A percentile compares a stretch with the other conserved stretches of the same genome.
Conservation (phyloP, 1,140 invertebrate genomes). For the Pseudomyrmex cubaensis region DNA sequence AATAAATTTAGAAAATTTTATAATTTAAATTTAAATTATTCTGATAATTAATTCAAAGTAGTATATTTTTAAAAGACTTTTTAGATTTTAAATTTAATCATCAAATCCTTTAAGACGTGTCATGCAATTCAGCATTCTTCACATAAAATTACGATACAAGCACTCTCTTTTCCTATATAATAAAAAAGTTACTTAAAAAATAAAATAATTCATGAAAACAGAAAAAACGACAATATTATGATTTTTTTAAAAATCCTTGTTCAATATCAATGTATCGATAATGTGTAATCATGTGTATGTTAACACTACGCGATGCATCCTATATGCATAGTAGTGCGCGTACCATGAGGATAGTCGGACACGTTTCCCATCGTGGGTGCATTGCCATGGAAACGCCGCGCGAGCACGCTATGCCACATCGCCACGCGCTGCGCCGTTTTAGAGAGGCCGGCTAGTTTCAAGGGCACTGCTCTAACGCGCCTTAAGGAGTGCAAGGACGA, state of each 20-base stretch:
- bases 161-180: too few species aligned
- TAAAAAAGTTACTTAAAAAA: too few species aligned
- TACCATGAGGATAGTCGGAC: slow-evolving; percentile 34
- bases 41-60: too few species aligned
- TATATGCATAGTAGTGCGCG: slow-evolving; percentile 16
- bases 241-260: neutral
- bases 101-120: too few species aligned
- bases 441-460: slow-evolving; percentile 61
- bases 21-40: too few species aligned
- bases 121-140: too few species aligned
- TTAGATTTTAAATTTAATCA: too few species aligned
- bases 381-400: slow-evolving; percentile 77
- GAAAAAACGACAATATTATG: too few species aligned
- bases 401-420: slow-evolving; percentile 53
- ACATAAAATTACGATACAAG: too few species aligned
- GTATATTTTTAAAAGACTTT: too few species aligned
- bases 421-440: slow-evolving; percentile 41
- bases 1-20: too few species aligned
- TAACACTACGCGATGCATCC: neutral
- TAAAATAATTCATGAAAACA: too few species aligned
- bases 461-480: slow-evolving; percentile 61
- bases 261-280: neutral
- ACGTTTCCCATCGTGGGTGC: slow-evolving; percentile 63
- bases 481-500: slow-evolving; percentile 59
- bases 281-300: neutral